Conservation (phyloP, 2,888 invertebrate genomes). For the Ditula angustiorana region DNA sequence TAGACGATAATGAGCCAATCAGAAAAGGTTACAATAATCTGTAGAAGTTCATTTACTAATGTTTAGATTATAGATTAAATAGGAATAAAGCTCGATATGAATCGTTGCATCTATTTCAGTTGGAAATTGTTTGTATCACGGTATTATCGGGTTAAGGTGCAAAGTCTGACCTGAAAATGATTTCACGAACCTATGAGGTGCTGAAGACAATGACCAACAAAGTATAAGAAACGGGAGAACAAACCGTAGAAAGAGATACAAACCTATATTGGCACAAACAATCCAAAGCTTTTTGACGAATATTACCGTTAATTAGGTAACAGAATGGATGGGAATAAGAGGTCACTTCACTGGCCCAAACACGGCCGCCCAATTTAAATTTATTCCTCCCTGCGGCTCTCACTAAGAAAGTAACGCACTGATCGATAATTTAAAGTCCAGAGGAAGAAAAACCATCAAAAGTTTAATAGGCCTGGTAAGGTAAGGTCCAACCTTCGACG, state of each 20-base stretch:
- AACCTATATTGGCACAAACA: no score
- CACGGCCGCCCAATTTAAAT: no score
- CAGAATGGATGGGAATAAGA: no score
- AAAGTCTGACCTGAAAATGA: conserved; percentile 27
- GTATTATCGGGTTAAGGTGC: conserved; percentile 54
- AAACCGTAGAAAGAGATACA: no score
- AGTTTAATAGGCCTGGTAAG: no score
- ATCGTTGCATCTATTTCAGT: conserved; percentile 78
- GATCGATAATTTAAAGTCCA: background rate
- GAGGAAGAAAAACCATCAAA: background rate
- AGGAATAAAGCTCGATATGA: conserved; percentile 23
- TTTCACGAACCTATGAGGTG: conserved; percentile 14
- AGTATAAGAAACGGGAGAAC: background rate
- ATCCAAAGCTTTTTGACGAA: no score
- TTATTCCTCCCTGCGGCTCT: no score
- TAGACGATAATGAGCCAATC: background rate
- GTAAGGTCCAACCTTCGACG: no score
- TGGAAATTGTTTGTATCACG: conserved; percentile 79
- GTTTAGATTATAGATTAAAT: background rate
- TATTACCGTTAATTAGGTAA: no score
- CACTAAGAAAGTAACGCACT: no score
- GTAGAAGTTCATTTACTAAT: background rate
- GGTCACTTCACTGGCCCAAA: no score
- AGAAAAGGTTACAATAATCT: background rate
- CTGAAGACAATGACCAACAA: background rate